Percentiles rank a stretch among this genome's conserved stretches.
phyloP scores from a whole-genome alignment of 2,113 vertebrate species.

The Emberiza fucata region DNA sequence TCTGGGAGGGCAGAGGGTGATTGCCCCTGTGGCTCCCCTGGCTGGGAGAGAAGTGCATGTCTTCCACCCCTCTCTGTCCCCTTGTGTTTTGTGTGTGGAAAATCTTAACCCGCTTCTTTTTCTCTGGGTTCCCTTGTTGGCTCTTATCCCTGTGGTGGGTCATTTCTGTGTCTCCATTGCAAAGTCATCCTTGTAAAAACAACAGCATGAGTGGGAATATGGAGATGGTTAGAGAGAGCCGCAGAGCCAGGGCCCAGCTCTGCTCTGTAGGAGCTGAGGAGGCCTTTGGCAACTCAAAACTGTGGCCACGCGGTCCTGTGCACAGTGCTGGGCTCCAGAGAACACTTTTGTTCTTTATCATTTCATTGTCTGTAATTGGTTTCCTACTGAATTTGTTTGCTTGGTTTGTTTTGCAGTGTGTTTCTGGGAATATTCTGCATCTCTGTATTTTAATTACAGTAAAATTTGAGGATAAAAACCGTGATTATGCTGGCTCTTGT shows the following conservation, averaged over 20 bases:
- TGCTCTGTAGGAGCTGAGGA: background rate
- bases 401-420: conserved; percentile 59
- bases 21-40: background rate
- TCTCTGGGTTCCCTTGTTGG: background rate
- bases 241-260: background rate
- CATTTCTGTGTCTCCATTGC: background rate
- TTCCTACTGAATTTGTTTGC: conserved; percentile 55
- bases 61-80: background rate
- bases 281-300: background rate
- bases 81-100: background rate
- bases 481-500: conserved; percentile 17
- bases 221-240: background rate
- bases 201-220: background rate
- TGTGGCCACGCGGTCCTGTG: accelerated
- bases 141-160: background rate
- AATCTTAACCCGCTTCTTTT: background rate
- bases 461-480: conserved; percentile 64
- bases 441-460: conserved; percentile 68
- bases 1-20: background rate
- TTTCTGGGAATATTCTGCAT: conserved; percentile 63
- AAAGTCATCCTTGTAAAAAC: conserved; percentile 5
- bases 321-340: background rate
- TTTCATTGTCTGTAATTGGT: conserved; percentile 59
- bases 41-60: background rate
- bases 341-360: conserved; percentile 29